A percentile compares a stretch with the other conserved stretches of the same genome.
Evolutionary conservation across 1,140 invertebrate genomes (phyloP).

Genomic region (Elymnias hypermnestra): DNA sequence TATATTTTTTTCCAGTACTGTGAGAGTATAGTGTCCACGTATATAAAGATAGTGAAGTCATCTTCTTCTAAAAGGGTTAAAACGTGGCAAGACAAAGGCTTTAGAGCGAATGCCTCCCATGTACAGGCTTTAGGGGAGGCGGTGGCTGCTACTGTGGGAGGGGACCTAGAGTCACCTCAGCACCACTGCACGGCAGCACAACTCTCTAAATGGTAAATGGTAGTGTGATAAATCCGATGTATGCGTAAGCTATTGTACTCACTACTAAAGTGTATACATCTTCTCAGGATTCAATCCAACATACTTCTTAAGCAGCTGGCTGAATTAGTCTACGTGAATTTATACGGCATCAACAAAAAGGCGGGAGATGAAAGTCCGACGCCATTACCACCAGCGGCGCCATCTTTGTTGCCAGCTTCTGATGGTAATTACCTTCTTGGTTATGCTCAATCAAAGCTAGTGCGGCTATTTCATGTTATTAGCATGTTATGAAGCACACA

Average conservation of each 20-base stretch:
- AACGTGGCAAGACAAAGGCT: constrained; percentile 75
- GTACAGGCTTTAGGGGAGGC: constrained; percentile 75
- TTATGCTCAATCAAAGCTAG: too few species aligned
- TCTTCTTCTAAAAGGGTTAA: constrained; percentile 43
- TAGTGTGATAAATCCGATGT: too few species aligned
- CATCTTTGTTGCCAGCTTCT: constrained; percentile 48
- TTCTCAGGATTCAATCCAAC: constrained; percentile 53
- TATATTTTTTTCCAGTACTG: constrained; percentile 66
- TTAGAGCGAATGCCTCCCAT: constrained; percentile 69
- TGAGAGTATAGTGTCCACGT: constrained; percentile 77
- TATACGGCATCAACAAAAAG: constrained; percentile 69
- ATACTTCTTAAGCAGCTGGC: constrained; percentile 64
- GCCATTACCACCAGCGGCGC: constrained; percentile 32
- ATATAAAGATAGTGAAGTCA: constrained; percentile 76
- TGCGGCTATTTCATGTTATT: too few species aligned
- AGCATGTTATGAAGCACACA: too few species aligned
- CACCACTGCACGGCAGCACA: constrained; percentile 36
- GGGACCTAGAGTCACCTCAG: constrained; percentile 38
- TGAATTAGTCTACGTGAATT: constrained; percentile 73
- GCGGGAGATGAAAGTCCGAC: constrained; percentile 56
- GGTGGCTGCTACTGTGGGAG: constrained; percentile 47
- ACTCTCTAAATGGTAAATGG: constrained; percentile 46
- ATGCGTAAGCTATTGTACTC: background rate
- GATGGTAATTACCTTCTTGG: too few species aligned
- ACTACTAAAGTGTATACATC: too few species aligned